Base-by-base conservation (phyloP, 2,797 vertebrate species). In the Eidolon dupreanum region DNA sequence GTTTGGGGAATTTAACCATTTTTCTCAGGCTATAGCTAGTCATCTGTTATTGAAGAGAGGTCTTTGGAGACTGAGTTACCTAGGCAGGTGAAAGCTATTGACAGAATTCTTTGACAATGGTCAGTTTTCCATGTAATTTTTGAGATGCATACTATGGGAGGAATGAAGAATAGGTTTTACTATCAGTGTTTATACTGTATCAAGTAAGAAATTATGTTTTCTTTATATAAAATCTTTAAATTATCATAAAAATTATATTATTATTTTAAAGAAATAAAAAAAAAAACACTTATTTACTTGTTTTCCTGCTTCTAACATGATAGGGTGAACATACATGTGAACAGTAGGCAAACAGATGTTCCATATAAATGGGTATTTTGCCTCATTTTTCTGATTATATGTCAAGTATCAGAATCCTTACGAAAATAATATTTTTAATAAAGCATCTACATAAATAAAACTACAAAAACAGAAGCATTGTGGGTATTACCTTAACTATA, bases 11-110 rank as follows among this genome's bases (percentile, higher is more conserved):
- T 90, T 16, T 75, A 68, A 82, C 28, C 43, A 15, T 71, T 94
- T 93, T 43, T 28, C 41, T 87, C 66, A 88, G 24, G 81, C 65
- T 87, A 31, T 81, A 81, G 68, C 33, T 85, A 49, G 31, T 77
- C 77, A 84, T 96, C 71, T 96, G 24, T 92, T 84, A 93, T n/a
- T 87, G 79, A 87, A 88, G 33, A 83, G 33, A 63, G 36, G 24
- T 28, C 33, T 93, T 92, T n/a, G 38, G 33, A 55, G 1, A 4
- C 3, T 71, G 73, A 66, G 31, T 71, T 19, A 59, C 41, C 22
- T 20, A 90, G 15, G 4, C 16, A 87, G 28, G 9, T 1, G 53
- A 73, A 85, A 8, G 31, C 33, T 77, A 75, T 17, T 90, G 41
- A 77, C 31, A 88, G 79, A 79, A 79, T 75, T 1, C 46, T 0